Conservation (phyloP, 2,797 vertebrate species). For the Enteromius trimaculatus region DNA sequence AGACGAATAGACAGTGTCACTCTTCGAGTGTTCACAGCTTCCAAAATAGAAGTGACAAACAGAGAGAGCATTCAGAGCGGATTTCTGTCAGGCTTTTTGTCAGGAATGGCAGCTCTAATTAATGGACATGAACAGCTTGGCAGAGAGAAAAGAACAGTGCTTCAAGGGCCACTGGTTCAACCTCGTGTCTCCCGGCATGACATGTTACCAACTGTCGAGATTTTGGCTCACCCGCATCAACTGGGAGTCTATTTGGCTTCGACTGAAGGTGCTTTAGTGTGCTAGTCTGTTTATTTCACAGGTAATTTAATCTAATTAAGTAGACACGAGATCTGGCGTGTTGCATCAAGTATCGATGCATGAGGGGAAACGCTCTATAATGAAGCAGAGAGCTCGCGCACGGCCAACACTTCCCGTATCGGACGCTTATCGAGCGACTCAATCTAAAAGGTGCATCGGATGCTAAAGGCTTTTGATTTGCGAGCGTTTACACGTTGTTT, state of each 20-base stretch:
- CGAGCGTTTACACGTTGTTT: conserved; percentile 35
- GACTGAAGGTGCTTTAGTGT: conserved; percentile 20
- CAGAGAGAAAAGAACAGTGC: conserved; percentile 58
- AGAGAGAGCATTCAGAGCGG: conserved; percentile 66
- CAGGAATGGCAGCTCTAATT: conserved; percentile 72
- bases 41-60: conserved; percentile 70
- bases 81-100: conserved; percentile 71
- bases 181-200: conserved; percentile 45
- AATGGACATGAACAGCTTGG: conserved; percentile 60
- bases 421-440: background rate
- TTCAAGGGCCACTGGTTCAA: conserved; percentile 66
- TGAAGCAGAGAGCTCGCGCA: background rate
- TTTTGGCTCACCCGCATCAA: conserved; percentile 14
- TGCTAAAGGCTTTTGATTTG: conserved; percentile 34
- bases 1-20: conserved; percentile 56
- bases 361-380: background rate
- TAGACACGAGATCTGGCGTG: conserved; percentile 14
- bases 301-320: conserved; percentile 45
- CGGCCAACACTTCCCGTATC: background rate
- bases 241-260: conserved; percentile 17
- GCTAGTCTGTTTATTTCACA: conserved; percentile 24
- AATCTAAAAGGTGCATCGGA: background rate
- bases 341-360: conserved; percentile 11
- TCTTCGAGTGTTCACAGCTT: conserved; percentile 69
- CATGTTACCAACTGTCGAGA: conserved; percentile 38